Percentiles rank a stretch among this genome's conserved stretches.
phyloP scores from a whole-genome alignment of 2,113 vertebrate species.

The Tamias sibiricus region DNA sequence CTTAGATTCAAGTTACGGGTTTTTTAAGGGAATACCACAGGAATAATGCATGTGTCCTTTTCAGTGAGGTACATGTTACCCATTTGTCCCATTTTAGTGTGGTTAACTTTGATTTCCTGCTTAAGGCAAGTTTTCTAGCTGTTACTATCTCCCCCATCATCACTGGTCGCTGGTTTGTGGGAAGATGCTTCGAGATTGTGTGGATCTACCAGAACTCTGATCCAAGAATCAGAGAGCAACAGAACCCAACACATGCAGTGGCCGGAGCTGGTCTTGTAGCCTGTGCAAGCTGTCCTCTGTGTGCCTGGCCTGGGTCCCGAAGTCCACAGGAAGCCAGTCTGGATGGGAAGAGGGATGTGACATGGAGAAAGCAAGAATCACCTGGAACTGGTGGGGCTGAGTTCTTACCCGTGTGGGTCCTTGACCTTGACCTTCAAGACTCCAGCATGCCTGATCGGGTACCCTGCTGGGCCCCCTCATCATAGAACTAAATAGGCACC shows the following conservation, averaged over 20 bases:
- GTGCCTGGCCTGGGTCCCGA: background rate
- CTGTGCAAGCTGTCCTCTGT: background rate
- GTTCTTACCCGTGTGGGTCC: background rate
- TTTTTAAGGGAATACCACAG: background rate
- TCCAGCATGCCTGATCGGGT: background rate
- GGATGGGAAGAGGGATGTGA: background rate
- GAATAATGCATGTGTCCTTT: background rate
- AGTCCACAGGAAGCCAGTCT: background rate
- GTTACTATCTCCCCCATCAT: background rate
- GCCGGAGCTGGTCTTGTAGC: background rate
- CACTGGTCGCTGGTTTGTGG: background rate
- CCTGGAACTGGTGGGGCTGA: background rate
- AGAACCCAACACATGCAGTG: background rate
- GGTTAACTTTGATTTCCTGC: background rate
- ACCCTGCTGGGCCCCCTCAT: no score
- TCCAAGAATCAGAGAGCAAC: background rate
- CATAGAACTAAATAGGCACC: background rate
- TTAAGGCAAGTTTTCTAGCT: background rate
- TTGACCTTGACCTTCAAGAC: background rate
- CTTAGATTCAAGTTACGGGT: background rate
- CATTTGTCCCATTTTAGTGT: background rate
- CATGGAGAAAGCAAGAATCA: background rate
- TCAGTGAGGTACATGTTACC: background rate
- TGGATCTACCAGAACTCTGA: background rate
- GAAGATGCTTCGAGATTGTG: background rate